A percentile compares a stretch with the other conserved stretches of the same genome.
phyloP scores from a whole-genome alignment of 2,797 vertebrate species.

The Sciurus vulgaris region DNA sequence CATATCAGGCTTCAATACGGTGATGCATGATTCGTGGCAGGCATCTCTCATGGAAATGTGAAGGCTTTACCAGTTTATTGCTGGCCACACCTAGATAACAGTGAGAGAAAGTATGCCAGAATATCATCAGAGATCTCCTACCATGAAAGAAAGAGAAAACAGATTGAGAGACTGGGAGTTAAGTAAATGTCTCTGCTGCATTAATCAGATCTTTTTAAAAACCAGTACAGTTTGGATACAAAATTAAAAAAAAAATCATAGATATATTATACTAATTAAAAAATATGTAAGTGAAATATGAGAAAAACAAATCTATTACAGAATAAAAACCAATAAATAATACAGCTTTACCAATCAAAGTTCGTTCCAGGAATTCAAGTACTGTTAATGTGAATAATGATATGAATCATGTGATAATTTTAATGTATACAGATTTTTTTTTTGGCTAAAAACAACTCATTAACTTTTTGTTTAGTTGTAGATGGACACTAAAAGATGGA shows the following conservation, averaged over 20 bases:
- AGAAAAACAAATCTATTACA: background rate
- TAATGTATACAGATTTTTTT: background rate
- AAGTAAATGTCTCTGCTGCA: background rate
- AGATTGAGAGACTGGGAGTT: background rate
- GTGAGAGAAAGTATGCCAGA: background rate
- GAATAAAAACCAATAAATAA: conserved; percentile 7
- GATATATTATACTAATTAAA: background rate
- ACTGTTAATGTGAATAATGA: background rate
- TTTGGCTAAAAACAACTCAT: background rate
- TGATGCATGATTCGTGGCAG: background rate
- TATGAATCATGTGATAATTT: background rate
- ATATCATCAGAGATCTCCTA: background rate
- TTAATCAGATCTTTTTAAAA: conserved; percentile 52
- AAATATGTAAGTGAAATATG: background rate
- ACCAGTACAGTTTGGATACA: background rate
- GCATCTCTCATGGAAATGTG: background rate
- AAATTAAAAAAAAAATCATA: conserved; percentile 46
- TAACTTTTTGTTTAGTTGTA: too few relatives aligned
- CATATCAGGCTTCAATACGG: background rate
- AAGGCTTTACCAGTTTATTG: background rate
- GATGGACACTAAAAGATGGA: too few relatives aligned
- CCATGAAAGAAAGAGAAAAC: background rate
- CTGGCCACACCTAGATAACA: background rate
- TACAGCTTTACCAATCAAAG: background rate
- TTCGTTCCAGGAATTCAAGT: background rate